Percentiles rank a stretch among this genome's conserved stretches.
Conservation (phyloP, 2,113 vertebrate genomes). For the Illadopsis cleaveri region DNA sequence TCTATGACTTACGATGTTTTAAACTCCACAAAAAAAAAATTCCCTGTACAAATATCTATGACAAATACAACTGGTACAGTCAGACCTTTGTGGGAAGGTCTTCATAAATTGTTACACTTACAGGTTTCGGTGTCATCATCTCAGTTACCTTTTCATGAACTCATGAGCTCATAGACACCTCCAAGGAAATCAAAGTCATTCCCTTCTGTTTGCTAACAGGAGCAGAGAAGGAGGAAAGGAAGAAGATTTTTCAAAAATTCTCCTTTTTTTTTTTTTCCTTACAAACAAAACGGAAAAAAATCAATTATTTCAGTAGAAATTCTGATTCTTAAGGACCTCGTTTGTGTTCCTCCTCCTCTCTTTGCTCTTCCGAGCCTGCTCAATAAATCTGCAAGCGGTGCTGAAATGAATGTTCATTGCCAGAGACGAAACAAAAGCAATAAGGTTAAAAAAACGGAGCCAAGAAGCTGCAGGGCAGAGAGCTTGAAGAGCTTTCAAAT, state of each 20-base stretch:
- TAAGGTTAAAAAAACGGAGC: neutral
- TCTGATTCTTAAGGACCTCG: neutral
- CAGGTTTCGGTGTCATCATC: neutral
- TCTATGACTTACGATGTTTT: neutral
- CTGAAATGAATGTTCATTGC: neutral
- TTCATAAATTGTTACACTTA: neutral
- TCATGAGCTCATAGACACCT: neutral
- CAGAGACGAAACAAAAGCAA: neutral
- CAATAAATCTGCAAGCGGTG: neutral
- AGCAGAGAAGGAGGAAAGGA: neutral
- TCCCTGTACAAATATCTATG: neutral
- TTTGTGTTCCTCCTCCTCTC: neutral
- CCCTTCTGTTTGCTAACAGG: neutral
- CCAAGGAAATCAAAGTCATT: neutral
- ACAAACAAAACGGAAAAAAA: conserved; percentile 1
- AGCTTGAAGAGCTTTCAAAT: neutral
- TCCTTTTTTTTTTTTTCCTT: neutral
- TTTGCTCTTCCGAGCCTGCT: neutral
- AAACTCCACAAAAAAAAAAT: neutral
- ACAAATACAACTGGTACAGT: neutral
- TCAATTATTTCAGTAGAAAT: neutral
- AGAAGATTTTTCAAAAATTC: neutral
- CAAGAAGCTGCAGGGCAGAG: neutral
- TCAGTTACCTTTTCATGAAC: neutral
- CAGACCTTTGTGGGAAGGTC: neutral